These are phyloP conservation scores for Periphyllus acericola DNA, from an alignment of 2,888 invertebrate genomes.

Conservation along the genomic window DNA sequence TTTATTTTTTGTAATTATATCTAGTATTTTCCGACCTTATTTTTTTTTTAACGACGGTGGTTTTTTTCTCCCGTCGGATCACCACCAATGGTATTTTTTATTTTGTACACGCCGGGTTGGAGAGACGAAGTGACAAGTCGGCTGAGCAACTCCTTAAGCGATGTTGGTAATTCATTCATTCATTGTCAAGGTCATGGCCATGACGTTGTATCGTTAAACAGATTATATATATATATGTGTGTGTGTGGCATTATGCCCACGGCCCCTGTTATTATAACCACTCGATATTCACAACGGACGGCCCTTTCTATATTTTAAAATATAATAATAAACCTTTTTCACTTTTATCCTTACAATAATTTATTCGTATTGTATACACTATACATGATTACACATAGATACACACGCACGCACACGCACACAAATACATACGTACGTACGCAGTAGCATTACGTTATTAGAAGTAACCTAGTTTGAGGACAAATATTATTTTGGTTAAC, in stretches of 20 bases:
- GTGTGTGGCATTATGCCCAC: neutral
- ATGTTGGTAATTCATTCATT: constrained; percentile 1
- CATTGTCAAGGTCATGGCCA: constrained; percentile 47
- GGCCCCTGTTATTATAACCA: constrained; percentile 1
- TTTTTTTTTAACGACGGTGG: neutral
- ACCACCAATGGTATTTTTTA: neutral
- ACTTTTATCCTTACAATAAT: neutral
- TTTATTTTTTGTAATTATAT: neutral
- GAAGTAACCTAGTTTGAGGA: too few relatives aligned
- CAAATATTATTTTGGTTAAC: too few relatives aligned
- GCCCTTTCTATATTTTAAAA: neutral
- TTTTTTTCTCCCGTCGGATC: neutral
- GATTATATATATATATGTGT: neutral
- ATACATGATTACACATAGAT: neutral
- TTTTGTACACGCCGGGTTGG: neutral
- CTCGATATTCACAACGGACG: neutral
- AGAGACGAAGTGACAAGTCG: neutral
- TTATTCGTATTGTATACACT: neutral
- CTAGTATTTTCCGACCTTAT: neutral
- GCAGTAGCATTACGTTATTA: too few relatives aligned
- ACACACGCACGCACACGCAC: neutral
- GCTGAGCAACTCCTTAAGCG: neutral
- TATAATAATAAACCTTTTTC: neutral
- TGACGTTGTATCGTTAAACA: constrained; percentile 15
- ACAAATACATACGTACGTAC: too few relatives aligned